Base-by-base conservation (phyloP, 2,797 vertebrate species). In the Enteromius treurensis region DNA sequence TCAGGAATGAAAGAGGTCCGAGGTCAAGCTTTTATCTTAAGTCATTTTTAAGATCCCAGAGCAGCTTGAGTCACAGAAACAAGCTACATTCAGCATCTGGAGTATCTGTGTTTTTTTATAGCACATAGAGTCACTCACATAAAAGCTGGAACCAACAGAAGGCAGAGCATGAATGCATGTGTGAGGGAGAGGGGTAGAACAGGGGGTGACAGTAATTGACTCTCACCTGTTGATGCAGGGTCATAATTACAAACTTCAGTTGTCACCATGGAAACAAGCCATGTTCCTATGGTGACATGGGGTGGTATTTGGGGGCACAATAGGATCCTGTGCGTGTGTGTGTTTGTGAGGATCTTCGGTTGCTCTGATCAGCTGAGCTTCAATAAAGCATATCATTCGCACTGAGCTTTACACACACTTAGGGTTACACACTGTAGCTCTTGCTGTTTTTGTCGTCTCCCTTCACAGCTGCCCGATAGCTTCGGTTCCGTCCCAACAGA, bases 181-280 rank as follows among this genome's bases (percentile, higher is more conserved):
- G 47, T 47, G 69, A 37, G 68, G 14, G n/a, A 62, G 40, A 13
- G 40, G 37, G 74, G 69, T 76, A 62, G 7, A 70, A 75, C 71
- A 15, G 74, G 77, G 64, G 47, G 74, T 81, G 68, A 73, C 75
- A 42, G 34, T 74, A 78, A 86, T 78, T 75, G 79, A 81, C 55
- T 80, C 74, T 84, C 74, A 86, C 85, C 85, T 86, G 85, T 80
- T 71, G 82, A 78, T 81, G 85, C 78, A 68, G 79, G 82, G 76
- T 81, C 82, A 79, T 81, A 86, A 84, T 86, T 86, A 74, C 78
- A 86, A 86, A 81, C 83, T 86, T 86, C 58, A 78, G 79, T 81
- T 78, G 70, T 86, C 64, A 29, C 85, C 85, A 86, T 86, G 81
- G 85, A 76, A 86, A 86, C 85, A 83, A 79, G 64, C 64, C 34